phyloP scores from a whole-genome alignment of 2,888 invertebrate genomes.

The Drosophila ezoana region DNA sequence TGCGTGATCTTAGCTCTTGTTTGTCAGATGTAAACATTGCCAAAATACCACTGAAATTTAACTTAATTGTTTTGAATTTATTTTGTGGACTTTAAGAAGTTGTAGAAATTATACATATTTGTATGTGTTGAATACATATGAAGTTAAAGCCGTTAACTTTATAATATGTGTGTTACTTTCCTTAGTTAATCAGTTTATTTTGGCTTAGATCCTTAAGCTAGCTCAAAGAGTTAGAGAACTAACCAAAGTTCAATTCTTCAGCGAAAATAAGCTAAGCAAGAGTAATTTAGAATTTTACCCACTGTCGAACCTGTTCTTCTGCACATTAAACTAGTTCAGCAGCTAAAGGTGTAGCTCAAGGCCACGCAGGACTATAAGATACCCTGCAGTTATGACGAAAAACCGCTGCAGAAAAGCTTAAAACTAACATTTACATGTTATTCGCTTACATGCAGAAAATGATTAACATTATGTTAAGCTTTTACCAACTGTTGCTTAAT shows the following conservation, averaged over 20 bases:
- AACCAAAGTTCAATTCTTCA: too few relatives aligned
- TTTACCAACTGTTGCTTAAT: too few relatives aligned
- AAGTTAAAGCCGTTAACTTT: too few relatives aligned
- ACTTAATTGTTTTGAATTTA: conserved; percentile 62
- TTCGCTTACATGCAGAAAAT: too few relatives aligned
- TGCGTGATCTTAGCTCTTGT: conserved; percentile 17
- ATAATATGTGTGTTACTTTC: too few relatives aligned
- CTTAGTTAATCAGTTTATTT: too few relatives aligned
- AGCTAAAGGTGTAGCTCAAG: neutral
- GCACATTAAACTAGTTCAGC: conserved; percentile 22
- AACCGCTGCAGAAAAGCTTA: neutral
- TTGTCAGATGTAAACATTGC: conserved; percentile 59
- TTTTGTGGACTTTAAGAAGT: conserved; percentile 1
- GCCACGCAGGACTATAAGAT: neutral
- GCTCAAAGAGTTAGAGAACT: neutral
- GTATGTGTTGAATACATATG: neutral
- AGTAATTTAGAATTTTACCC: conserved; percentile 7
- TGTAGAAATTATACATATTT: neutral
- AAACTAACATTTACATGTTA: too few relatives aligned
- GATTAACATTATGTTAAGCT: too few relatives aligned
- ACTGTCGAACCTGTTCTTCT: conserved; percentile 16
- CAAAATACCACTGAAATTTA: conserved; percentile 58
- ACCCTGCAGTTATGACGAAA: neutral
- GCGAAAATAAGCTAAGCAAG: neutral
- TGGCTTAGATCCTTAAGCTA: neutral